A percentile compares a stretch with the other conserved stretches of the same genome.
Conservation (phyloP, 2,113 vertebrate species). For the Paraplagusia blochii region DNA sequence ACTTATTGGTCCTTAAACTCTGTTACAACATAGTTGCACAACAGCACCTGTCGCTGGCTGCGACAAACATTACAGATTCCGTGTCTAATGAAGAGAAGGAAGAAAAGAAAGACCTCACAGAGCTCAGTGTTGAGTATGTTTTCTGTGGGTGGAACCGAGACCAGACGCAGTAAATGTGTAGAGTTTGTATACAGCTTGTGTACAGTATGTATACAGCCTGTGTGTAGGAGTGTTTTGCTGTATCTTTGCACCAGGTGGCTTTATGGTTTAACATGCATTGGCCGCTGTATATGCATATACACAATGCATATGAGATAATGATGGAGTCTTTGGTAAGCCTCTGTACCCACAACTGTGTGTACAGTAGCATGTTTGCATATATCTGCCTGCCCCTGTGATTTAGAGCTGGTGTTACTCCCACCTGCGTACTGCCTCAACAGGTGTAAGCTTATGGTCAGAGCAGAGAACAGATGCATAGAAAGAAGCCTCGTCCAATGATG, state of each 20-base stretch:
- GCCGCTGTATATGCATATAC: conserved; percentile 37
- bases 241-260: conserved; percentile 29
- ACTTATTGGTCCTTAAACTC: no score
- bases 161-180: conserved; percentile 19
- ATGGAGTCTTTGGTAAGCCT: conserved; percentile 10
- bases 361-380: conserved; percentile 28
- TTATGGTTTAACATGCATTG: conserved; percentile 29
- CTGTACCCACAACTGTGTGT: conserved; percentile 25
- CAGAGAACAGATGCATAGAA: conserved; percentile 39
- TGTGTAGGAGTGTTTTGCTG: conserved; percentile 39
- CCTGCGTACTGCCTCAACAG: conserved; percentile 30
- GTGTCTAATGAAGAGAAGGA: conserved; percentile 34
- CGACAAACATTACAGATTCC: no score
- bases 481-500: conserved; percentile 11
- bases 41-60: no score
- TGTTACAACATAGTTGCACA: no score
- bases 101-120: no score
- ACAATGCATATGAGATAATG: conserved; percentile 18
- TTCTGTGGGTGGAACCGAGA: conserved; percentile 26
- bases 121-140: conserved; percentile 24
- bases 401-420: conserved; percentile 30
- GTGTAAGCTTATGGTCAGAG: conserved; percentile 30
- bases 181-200: conserved; percentile 19
- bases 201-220: conserved; percentile 17
- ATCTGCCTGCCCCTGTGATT: conserved; percentile 8